phyloP scores from a whole-genome alignment of 2,113 vertebrate genomes.

The Argyrosomus japonicus region DNA sequence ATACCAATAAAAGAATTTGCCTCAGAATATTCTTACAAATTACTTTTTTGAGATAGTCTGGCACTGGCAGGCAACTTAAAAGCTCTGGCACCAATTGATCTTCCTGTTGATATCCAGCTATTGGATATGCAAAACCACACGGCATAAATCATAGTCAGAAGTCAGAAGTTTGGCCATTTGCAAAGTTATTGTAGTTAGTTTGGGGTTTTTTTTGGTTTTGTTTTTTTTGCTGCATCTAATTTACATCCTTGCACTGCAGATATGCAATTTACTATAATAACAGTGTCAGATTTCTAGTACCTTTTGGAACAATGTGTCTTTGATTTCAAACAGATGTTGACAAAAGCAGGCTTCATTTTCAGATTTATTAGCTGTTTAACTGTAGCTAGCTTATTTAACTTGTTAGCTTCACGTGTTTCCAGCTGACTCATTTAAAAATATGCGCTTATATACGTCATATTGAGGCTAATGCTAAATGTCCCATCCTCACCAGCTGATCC shows the following conservation, averaged over 20 bases:
- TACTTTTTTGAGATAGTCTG: background rate
- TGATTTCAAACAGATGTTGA: background rate
- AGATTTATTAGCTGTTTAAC: background rate
- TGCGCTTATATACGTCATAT: background rate
- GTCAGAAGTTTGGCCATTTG: background rate
- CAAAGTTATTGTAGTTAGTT: background rate
- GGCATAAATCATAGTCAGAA: background rate
- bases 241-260: background rate
- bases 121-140: background rate
- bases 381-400: background rate
- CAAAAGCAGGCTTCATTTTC: background rate
- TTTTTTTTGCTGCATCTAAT: background rate
- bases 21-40: background rate
- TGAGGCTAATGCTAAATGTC: background rate
- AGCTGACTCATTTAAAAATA: background rate
- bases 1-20: background rate
- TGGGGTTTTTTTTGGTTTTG: too few species aligned
- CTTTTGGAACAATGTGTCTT: background rate
- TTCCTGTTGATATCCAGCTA: constrained; percentile 3
- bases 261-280: background rate
- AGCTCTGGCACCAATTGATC: background rate
- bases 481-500: background rate
- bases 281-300: background rate
- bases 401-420: background rate
- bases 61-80: background rate